phyloP scores from a whole-genome alignment of 1,140 invertebrate species.

The Brachionus paranguensis region DNA sequence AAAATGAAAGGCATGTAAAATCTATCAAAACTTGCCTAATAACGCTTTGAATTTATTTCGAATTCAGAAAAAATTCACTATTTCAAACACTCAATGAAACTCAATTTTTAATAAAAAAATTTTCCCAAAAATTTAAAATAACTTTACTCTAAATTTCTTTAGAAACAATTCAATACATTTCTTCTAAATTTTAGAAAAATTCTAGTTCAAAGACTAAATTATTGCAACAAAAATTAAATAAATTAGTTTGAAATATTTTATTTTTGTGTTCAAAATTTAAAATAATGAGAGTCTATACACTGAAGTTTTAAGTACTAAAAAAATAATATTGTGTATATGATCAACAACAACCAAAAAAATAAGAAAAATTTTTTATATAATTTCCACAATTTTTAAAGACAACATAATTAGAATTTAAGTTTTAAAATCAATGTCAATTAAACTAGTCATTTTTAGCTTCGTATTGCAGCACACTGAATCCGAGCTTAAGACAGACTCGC shows the following conservation, averaged over 20 bases:
- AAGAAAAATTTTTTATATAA: not conserved
- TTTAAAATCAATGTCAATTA: not conserved
- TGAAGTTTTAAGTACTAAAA: not conserved
- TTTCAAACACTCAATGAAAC: too few species aligned
- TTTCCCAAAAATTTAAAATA: too few species aligned
- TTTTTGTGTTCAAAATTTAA: not conserved
- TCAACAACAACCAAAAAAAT: not conserved
- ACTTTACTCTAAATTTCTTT: too few species aligned
- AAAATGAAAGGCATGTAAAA: too few species aligned
- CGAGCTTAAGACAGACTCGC: not conserved
- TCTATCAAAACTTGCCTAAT: too few species aligned
- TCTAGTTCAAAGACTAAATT: not conserved
- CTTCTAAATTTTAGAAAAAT: not conserved
- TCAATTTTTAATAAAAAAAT: too few species aligned
- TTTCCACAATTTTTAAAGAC: not conserved
- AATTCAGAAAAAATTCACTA: too few species aligned
- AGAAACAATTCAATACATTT: too few species aligned
- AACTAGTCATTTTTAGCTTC: not conserved
- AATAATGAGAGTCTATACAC: not conserved
- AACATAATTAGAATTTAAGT: not conserved
- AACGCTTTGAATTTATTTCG: too few species aligned
- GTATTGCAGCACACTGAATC: not conserved
- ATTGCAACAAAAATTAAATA: not conserved
- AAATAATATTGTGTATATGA: not conserved
- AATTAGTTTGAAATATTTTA: not conserved